Evolutionary conservation across 2,888 invertebrate genomes (phyloP).

Genomic region (Cenopis cana): DNA sequence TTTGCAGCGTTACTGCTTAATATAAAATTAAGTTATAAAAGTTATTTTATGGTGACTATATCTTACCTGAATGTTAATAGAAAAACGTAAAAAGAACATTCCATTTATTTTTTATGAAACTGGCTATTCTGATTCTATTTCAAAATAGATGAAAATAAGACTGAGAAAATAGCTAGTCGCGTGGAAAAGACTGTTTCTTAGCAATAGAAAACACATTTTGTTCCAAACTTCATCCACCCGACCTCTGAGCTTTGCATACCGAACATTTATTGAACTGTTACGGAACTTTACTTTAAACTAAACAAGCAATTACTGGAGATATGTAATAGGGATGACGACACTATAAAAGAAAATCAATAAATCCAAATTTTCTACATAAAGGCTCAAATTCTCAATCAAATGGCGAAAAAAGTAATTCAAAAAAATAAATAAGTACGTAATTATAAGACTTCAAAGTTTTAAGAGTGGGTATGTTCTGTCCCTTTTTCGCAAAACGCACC

Average conservation of each 20-base stretch:
- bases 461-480: no score
- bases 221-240: neutral
- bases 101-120: neutral
- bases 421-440: no score
- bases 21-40: no score
- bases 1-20: no score
- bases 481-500: no score
- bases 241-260: conserved; percentile 21
- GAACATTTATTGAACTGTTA: conserved; percentile 10
- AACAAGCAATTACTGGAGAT: conserved; percentile 3
- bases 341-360: no score
- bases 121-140: neutral
- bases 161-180: neutral
- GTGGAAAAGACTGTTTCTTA: neutral
- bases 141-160: neutral
- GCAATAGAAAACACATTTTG: conserved; percentile 21
- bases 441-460: no score
- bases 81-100: neutral
- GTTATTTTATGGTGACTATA: neutral
- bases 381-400: no score
- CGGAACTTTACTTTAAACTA: conserved; percentile 3
- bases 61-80: neutral
- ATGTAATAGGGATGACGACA: no score
- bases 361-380: no score
- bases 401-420: no score